Conservation (phyloP, 64 coral and sea anemone genomes). For the Pocillopora verrucosa region DNA sequence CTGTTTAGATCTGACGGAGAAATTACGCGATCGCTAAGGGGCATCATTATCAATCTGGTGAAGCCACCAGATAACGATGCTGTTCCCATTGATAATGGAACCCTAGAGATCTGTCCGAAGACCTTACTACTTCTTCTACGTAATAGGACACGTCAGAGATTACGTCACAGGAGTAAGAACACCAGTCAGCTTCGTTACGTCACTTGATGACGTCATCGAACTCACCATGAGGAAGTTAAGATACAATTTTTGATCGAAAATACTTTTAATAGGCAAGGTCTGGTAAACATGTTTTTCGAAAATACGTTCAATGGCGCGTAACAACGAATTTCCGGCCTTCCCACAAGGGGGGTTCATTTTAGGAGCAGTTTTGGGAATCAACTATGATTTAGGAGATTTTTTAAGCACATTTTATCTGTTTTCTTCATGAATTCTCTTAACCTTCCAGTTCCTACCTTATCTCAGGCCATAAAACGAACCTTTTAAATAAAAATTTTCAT, state of each 20-base stretch:
- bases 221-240: background rate
- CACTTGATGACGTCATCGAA: constrained; percentile 22
- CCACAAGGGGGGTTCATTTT: background rate
- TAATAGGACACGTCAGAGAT: background rate
- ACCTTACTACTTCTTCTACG: background rate
- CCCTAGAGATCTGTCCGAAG: background rate
- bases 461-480: no score
- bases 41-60: no score
- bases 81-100: background rate
- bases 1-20: no score
- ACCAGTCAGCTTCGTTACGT: background rate
- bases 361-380: background rate
- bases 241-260: background rate
- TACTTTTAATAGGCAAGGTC: background rate
- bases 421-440: background rate
- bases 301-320: background rate
- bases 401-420: background rate
- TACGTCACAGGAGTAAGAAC: background rate
- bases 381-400: background rate
- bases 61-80: no score
- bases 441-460: background rate
- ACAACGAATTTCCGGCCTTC: constrained; percentile 20
- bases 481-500: background rate
- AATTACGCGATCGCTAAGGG: no score
- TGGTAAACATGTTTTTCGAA: background rate